phyloP scores from a whole-genome alignment of 2,113 vertebrate species.

The Sceloporus tristichus region DNA sequence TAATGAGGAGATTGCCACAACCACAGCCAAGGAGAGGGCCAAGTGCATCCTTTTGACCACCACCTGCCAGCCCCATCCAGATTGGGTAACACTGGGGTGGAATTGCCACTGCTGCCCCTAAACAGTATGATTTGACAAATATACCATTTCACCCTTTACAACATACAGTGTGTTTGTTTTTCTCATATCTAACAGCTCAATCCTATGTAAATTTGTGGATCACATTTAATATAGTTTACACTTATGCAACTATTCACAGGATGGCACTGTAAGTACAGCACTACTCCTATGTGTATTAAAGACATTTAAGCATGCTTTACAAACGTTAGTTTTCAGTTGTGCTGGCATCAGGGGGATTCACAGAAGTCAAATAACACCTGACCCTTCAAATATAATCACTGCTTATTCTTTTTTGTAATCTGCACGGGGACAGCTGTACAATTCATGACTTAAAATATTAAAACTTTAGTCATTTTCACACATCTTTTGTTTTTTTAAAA shows the following conservation, averaged over 20 bases:
- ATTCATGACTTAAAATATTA: conserved; percentile 4
- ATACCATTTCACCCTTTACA: not conserved
- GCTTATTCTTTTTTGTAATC: not conserved
- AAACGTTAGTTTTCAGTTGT: not conserved
- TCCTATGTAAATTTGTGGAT: not conserved
- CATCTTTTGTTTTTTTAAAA: not conserved
- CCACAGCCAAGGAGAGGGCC: too few species aligned
- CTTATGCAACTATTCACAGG: not conserved
- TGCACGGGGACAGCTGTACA: not conserved
- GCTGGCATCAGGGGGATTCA: not conserved
- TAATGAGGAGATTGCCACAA: too few species aligned
- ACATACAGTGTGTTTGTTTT: not conserved
- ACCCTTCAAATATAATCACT: not conserved
- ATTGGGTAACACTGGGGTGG: too few species aligned
- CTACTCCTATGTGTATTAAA: not conserved
- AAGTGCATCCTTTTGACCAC: too few species aligned
- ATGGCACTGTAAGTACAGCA: not conserved
- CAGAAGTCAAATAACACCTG: not conserved
- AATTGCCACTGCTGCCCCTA: not conserved
- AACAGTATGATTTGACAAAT: rapidly evolving
- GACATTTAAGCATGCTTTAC: not conserved
- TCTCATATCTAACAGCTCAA: not conserved
- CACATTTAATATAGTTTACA: not conserved
- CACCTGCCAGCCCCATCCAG: too few species aligned
- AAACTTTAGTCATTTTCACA: not conserved